Base-by-base conservation (phyloP, 2,888 invertebrate species). In the Aspidapion aeneum region DNA sequence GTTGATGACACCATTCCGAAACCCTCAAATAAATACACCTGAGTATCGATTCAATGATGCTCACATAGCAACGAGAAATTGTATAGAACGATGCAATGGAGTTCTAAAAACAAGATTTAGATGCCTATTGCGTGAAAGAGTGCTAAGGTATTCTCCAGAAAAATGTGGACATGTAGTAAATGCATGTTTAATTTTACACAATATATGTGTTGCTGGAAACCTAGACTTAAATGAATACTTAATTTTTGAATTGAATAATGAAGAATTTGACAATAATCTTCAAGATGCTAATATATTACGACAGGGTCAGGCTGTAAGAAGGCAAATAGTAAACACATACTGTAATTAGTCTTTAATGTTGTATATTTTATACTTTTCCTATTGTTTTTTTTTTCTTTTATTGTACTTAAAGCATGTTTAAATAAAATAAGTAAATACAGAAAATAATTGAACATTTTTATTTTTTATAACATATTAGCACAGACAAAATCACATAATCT, bases 101-200 rank as follows among this genome's bases (percentile, higher is more conserved):
- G 57, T 67, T 16, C 57, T 64, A 18, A 67, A 66, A 57, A 21
- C 20, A n/a, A 57, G 69, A 12, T 69, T 68, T 63, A 54, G 68
- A 19, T 69, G 67, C 58, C 57, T 66, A 1, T 56, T 60, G 16
- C 55, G 22, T 3, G 60, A 55, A 60, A 55, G 35, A 55, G 60
- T 60, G 12, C 18, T 21, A 18, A 35, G 35, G 35, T 35, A 35
- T 12, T 35, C 35, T 35, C 35, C 35, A 35, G 35, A 35, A 35
- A 35, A 35, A 35, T 3, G 3, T 35, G 35, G 35, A 12, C 54
- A 57, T 17, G 2, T 57, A 22, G 21, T 57, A 5, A 58, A 58
- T 60, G 60, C 60, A 18, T 60, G 54, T 60, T 52, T 22, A 18
- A 60, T 60, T 54, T 54, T 60, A 9, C 60, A 52, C 17, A 60